These are phyloP conservation scores for Salvelinus namaycush DNA, from an alignment of 2,113 vertebrate species.

Conservation along the genomic window DNA sequence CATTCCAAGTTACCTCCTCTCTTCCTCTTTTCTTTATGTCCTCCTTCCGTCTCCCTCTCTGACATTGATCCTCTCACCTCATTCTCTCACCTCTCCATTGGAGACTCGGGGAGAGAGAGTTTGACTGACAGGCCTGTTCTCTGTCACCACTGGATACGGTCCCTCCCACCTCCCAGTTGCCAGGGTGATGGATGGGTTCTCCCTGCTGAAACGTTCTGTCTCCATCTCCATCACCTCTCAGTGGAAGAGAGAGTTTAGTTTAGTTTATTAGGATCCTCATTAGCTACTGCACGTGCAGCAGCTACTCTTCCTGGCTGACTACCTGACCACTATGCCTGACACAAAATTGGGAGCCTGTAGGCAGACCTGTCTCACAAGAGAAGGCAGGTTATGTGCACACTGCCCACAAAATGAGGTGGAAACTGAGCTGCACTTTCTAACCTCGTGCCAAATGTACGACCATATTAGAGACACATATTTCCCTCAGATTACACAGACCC, in stretches of 20 bases:
- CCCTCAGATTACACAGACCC: too few species aligned
- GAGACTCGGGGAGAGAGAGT: slow-evolving; percentile 26
- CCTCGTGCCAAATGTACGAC: too few species aligned
- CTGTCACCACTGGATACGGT: slow-evolving; percentile 40
- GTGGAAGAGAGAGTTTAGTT: slow-evolving; percentile 15
- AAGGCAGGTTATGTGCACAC: too few species aligned
- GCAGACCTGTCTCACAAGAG: too few species aligned
- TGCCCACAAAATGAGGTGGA: too few species aligned
- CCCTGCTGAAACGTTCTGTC: slow-evolving; percentile 47
- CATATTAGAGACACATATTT: too few species aligned
- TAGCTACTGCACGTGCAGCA: too few species aligned
- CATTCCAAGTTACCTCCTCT: not conserved
- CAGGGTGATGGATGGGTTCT: slow-evolving; percentile 68
- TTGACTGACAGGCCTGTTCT: slow-evolving; percentile 51
- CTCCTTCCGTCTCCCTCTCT: slow-evolving; percentile 13
- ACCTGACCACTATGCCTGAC: too few species aligned
- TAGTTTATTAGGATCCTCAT: too few species aligned
- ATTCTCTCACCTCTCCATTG: slow-evolving; percentile 2
- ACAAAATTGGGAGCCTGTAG: too few species aligned
- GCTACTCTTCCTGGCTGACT: too few species aligned
- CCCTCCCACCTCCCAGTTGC: slow-evolving; percentile 55
- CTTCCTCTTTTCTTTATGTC: not conserved
- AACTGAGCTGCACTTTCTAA: too few species aligned
- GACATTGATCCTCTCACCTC: slow-evolving; percentile 19
- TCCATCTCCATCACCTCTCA: slow-evolving; percentile 57